A percentile compares a stretch with the other conserved stretches of the same genome.
Conservation (phyloP, 2,113 vertebrate species). For the Willisornis vidua region DNA sequence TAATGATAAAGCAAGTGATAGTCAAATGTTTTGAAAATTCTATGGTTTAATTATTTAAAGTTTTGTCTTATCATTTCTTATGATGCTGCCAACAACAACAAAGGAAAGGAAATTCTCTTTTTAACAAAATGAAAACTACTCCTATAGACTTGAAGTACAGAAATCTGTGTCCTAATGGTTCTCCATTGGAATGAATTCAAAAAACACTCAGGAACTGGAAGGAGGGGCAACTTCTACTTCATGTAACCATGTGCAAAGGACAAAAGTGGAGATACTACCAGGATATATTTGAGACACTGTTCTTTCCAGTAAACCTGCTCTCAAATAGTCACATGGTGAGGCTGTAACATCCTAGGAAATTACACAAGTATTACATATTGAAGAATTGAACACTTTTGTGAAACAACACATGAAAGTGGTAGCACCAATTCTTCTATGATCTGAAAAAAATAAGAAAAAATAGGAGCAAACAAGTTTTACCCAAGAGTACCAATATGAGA, state of each 20-base stretch:
- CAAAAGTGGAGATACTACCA: neutral
- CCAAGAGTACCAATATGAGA: neutral
- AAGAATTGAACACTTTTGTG: neutral
- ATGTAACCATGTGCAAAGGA: neutral
- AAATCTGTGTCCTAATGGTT: neutral
- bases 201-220: neutral
- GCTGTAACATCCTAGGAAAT: neutral
- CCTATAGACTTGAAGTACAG: neutral
- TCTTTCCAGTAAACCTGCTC: neutral
- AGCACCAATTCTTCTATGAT: neutral
- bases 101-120: neutral
- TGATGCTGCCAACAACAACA: neutral
- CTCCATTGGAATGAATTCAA: neutral
- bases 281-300: neutral
- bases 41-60: neutral
- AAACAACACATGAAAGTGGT: neutral
- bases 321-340: fast-evolving
- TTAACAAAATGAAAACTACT: neutral
- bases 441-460: neutral
- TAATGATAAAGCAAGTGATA: neutral
- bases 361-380: neutral
- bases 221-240: neutral
- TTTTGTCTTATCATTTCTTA: neutral
- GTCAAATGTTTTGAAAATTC: neutral
- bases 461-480: neutral